Base-by-base conservation (phyloP, 2,797 vertebrate species). In the Propithecus perrieri region DNA sequence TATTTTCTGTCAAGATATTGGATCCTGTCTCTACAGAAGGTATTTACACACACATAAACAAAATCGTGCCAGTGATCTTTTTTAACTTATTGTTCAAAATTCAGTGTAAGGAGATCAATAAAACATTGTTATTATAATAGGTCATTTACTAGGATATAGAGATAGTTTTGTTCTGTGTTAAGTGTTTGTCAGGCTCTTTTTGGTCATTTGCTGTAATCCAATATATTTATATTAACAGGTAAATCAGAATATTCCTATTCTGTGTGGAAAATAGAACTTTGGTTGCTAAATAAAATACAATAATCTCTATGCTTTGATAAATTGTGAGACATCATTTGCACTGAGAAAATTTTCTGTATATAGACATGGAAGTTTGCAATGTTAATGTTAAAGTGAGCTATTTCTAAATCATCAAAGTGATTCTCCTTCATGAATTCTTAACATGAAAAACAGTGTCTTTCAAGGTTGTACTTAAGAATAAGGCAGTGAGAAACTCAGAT, bases 201-300 rank as follows among this genome's bases (percentile, higher is more conserved):
- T 92, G 41, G 11, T 75, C 24, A n/a, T 57, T 90, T 93, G 18
- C 17, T 61, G 30, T 61, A 96, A 86, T 72, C 17, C 2, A 17
- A 18, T 61, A 8, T 57, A 78, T 84, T 94, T 89, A 94, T 90
- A 79, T 89, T 95, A 95, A 86, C 46, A 87, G 65, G 41, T 74
- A 95, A 84, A 86, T 48, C 24, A 87, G 50, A 89, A 91, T 26
- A 41, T 46, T 43, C 69, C 61, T 85, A 85, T 83, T 94, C 26
- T 83, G 2, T 35, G 43, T 69, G 91, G 30, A 87, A 95, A 94
- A 95, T 55, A 89, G 22, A 89, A 81, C 33, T 89, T 1, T 85
- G 63, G 28, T 28, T 93, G 22, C 22, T 94, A 76, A 63, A 48
- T 79, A 87, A 75, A 85, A 89, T 57, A 55, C 94, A 83, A 87